These are phyloP conservation scores for Drosophila helvetica DNA, from an alignment of 2,888 invertebrate species.

Conservation along the genomic window DNA sequence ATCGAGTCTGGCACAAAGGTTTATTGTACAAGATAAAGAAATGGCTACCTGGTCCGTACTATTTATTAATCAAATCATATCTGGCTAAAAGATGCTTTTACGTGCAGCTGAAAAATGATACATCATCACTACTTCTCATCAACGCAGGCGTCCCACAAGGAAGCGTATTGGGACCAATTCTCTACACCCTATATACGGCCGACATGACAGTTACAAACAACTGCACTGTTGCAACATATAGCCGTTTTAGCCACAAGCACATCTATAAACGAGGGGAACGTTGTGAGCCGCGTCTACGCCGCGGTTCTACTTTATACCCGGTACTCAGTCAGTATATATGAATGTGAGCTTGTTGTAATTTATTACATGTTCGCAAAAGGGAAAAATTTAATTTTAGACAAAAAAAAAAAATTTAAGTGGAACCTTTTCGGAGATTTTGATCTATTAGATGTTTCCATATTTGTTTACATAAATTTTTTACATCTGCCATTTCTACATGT, in stretches of 20 bases:
- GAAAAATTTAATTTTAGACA: too few relatives aligned
- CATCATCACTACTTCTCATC: conserved; percentile 4
- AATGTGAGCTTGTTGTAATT: too few relatives aligned
- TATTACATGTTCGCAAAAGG: too few relatives aligned
- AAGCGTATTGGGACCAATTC: conserved; percentile 19
- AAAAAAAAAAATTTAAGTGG: too few relatives aligned
- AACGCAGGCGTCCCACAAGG: conserved; percentile 21
- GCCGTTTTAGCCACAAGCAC: conserved; percentile 9
- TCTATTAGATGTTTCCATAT: too few relatives aligned
- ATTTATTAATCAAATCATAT: conserved; percentile 6
- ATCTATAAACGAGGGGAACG: too few relatives aligned
- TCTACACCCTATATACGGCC: conserved; percentile 10
- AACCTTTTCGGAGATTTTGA: too few relatives aligned
- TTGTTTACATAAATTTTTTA: too few relatives aligned
- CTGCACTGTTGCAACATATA: conserved; percentile 11
- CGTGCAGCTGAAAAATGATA: conserved; percentile 9
- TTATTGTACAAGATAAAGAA: conserved; percentile 17
- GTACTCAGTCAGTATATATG: too few relatives aligned
- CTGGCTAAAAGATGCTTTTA: conserved; percentile 8
- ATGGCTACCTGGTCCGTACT: conserved; percentile 7
- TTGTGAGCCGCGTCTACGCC: too few relatives aligned
- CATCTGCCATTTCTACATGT: too few relatives aligned
- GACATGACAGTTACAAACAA: conserved; percentile 20
- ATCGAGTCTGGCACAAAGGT: conserved; percentile 16
- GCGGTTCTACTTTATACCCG: too few relatives aligned